Evolutionary conservation across 30 jellyfish, hydroid and myxozoan genomes (phyloP), one percentile per base, ranked within the genome.

Genomic region (Sanderia malayensis): DNA sequence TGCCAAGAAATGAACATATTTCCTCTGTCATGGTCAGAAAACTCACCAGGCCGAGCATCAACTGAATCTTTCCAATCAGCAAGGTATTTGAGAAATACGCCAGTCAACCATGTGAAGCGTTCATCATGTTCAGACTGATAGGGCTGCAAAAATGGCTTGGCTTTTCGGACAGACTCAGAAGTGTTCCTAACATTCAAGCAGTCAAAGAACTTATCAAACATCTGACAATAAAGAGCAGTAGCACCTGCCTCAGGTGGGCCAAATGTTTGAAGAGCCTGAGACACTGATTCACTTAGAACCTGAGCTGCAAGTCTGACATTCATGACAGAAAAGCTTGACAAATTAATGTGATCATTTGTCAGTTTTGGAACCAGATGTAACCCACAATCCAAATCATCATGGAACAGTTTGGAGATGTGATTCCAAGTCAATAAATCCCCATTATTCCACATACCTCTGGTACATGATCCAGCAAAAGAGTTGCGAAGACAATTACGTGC

Each of bases 121-220:
- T 44, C 80, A 70, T 80, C 85, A 13, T 80, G 44, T 20, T 68
- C 37, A 18, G 71, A 31, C 20, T 41, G 27, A 70, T 52, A 80
- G 21, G 93, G 93, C 72, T 41, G 45, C 93, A 80, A 53, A 60
- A 53, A 70, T 49, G 77, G 72, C 79, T 68, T 80, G n/a, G 68
- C 47, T 65, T 69, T 80, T 23, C 46, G 31, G 44, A 23, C 29
- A 52, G 29, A 41, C 44, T 80, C 93, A 24, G 29, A 59, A 2
- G 84, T 52, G 44, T 58, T 69, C 29, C 93, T 37, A 13, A 80
- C 93, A 80, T 67, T 80, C 32, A 70, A 15, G 71, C 85, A 80
- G 85, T 80, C 93, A 69, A 70, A 80, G 44, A 80, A 80, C 47
- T 30, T 57, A 29, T 80, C 86, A 84, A 80, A 68, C 72, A 59